Evolutionary conservation across 2,888 invertebrate species (phyloP), one percentile per base, ranked within the genome.

Genomic region (Pocota personata): DNA sequence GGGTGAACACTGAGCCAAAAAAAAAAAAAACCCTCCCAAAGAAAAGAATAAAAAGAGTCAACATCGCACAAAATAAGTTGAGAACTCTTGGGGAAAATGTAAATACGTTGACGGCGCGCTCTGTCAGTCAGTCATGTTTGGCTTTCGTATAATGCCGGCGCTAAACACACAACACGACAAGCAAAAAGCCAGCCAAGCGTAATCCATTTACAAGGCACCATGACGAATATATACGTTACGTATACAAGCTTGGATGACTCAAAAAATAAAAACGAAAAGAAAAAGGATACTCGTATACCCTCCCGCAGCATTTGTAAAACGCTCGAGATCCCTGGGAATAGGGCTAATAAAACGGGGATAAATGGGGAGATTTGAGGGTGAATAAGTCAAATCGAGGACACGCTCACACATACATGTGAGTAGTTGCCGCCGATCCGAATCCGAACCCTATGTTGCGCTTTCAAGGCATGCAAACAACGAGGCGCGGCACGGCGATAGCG

Each of bases 151-250:
- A 76, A 77, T 82, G 76, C 60, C 32, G 77, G 77, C 77, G 72
- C 52, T 84, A 84, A 69, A 80, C 75, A 80, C 71, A 75, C 79
- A 75, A 80, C 69, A 84, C 64, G 75, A 80, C 75, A 80, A 62
- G 75, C 67, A 71, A 64, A 76, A 75, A 84, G 69, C 84, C 84
- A 84, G 71, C 75, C 40, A 71, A 76, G 84, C 84, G 52, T 84
- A 84, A 84, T 80, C 84, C 84, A 84, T 84, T 84, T 84, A 84
- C 78, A 77, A 84, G 75, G 64, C 64, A 69, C 83, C 83, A 71
- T 84, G 75, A 75, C 80, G 79, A 80, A 71, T 71, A 55, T 35
- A 43, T 55, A 32, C 16, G 27, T 27, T n/a, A n/a, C n/a, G 5
- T 27, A 46, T 19, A 27, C 2, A 48, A 50, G 35, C 35, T 57